Conservation (phyloP, 92 coral and sea anemone species). For the Chrysogorgia sp. region DNA sequence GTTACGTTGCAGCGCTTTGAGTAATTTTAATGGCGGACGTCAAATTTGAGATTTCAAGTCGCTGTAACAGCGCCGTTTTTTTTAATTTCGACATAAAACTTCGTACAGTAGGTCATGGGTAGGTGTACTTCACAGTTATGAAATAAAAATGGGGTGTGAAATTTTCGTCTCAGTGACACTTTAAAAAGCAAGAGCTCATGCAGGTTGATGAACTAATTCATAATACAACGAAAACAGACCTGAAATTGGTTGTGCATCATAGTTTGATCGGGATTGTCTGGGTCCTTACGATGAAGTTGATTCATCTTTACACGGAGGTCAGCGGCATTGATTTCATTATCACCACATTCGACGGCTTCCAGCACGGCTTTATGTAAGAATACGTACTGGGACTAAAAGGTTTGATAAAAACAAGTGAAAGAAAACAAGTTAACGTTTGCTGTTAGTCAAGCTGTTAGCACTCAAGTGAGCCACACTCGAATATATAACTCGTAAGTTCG, state of each 20-base stretch:
- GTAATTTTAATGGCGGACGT: no score
- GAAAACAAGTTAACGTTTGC: background rate
- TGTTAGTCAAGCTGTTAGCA: background rate
- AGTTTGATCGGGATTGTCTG: slow-evolving; percentile 26
- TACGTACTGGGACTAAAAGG: slow-evolving; percentile 64
- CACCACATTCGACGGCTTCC: slow-evolving; percentile 70
- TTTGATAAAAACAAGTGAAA: background rate
- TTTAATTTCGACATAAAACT: no score
- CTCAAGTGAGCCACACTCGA: no score
- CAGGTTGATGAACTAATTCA: no score
- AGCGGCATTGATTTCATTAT: slow-evolving; percentile 72
- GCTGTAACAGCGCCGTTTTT: no score
- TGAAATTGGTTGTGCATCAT: slow-evolving; percentile 60
- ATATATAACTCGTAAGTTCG: background rate
- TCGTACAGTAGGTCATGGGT: no score
- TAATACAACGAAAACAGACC: slow-evolving; percentile 61
- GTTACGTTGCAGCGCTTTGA: no score
- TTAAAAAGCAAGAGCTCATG: no score
- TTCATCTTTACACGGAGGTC: slow-evolving; percentile 57
- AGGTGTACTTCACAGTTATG: no score
- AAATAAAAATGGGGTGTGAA: no score
- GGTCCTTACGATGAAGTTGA: slow-evolving; percentile 30
- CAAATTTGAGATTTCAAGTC: no score
- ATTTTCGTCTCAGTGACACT: no score
- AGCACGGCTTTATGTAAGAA: slow-evolving; percentile 71